Conservation (phyloP, 2,888 invertebrate genomes). For the Synergus umbraculus region DNA sequence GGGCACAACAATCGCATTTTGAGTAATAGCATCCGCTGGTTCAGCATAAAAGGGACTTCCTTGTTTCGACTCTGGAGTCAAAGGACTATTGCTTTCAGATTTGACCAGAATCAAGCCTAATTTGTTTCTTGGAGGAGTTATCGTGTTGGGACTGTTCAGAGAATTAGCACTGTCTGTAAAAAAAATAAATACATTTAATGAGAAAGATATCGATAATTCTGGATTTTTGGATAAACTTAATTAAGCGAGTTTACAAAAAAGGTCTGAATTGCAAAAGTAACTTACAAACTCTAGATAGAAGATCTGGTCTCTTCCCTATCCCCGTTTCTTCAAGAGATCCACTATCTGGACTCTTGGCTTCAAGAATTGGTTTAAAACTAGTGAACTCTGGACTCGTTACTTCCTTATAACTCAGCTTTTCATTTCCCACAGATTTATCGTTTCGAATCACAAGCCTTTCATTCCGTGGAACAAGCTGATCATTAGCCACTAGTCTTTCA, state of each 20-base stretch:
- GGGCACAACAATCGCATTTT: slow-evolving; percentile 69
- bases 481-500: slow-evolving; percentile 58
- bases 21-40: slow-evolving; percentile 90
- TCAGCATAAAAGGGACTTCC: slow-evolving; percentile 94
- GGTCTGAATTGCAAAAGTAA: slow-evolving; percentile 39
- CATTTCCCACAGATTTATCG: slow-evolving; percentile 67
- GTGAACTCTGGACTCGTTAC: slow-evolving; percentile 73
- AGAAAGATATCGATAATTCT: not conserved
- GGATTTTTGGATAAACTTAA: not conserved
- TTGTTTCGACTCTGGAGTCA: slow-evolving; percentile 80
- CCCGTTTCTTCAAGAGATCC: slow-evolving; percentile 67
- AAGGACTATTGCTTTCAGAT: slow-evolving; percentile 72
- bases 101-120: slow-evolving; percentile 69
- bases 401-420: slow-evolving; percentile 73
- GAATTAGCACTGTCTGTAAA: slow-evolving; percentile 80
- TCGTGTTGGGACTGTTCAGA: slow-evolving; percentile 77
- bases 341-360: slow-evolving; percentile 64
- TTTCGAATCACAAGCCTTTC: slow-evolving; percentile 70
- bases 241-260: not conserved
- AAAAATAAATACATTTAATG: not conserved
- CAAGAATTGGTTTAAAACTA: slow-evolving; percentile 73
- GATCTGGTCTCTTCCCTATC: slow-evolving; percentile 71
- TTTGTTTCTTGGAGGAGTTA: slow-evolving; percentile 73
- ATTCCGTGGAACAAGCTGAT: slow-evolving; percentile 59
- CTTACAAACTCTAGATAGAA: slow-evolving; percentile 75